A percentile compares a stretch with the other conserved stretches of the same genome.
These are phyloP conservation scores for Meganola albula DNA, from an alignment of 2,888 invertebrate genomes.

Conservation along the genomic window DNA sequence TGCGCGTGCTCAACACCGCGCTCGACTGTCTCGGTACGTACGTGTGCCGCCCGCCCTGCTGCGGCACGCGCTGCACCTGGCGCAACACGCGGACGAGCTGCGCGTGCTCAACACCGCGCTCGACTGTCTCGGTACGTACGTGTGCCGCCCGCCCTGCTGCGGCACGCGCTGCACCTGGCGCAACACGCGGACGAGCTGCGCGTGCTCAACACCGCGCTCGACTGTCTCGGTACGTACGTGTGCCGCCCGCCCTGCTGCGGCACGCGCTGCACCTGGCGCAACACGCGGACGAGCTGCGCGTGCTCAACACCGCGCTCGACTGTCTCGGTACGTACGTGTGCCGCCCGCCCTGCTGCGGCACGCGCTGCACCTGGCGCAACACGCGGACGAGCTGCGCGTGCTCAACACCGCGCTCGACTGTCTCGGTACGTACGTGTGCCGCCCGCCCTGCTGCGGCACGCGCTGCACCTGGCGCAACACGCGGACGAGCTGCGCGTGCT, in stretches of 20 bases:
- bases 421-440: constrained; percentile 37
- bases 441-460: constrained; percentile 58
- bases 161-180: constrained; percentile 80
- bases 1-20: not conserved
- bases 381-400: constrained; percentile 8
- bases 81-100: constrained; percentile 58
- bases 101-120: constrained; percentile 82
- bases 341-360: not conserved
- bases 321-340: constrained; percentile 80
- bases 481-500: constrained; percentile 75
- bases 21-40: not conserved
- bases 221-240: constrained; percentile 62
- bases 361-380: not conserved
- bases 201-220: constrained; percentile 72
- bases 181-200: constrained; percentile 75
- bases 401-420: not conserved
- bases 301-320: constrained; percentile 85
- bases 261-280: constrained; percentile 43
- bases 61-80: constrained; percentile 40
- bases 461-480: constrained; percentile 37
- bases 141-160: constrained; percentile 83
- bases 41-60: constrained; percentile 65
- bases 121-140: constrained; percentile 82
- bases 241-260: constrained; percentile 50
- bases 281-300: constrained; percentile 58